Base-by-base conservation (phyloP, 2,797 vertebrate genomes). In the Cottoperca gobio region DNA sequence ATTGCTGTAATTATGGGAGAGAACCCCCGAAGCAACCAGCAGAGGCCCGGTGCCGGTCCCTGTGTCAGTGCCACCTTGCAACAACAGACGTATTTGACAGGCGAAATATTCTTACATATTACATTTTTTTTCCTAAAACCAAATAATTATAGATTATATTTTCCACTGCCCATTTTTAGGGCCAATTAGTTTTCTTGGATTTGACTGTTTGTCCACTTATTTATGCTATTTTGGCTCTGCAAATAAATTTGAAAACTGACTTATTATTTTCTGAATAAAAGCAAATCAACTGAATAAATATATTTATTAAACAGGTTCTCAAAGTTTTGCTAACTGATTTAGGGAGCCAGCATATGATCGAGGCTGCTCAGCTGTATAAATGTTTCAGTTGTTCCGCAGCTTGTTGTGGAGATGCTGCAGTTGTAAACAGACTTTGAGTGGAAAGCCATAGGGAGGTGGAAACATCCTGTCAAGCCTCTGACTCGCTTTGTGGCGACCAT, bases 1-100 rank as follows among this genome's bases (percentile, higher is more conserved):
- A 71, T 69, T 52, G 53, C 66, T 74, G 55, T 69, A 28, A 78
- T 80, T 55, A 70, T 50, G 49, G 35, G 4, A 60, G 39, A 24
- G 13, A 52, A 17, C 5, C 53, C 31, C 57, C 17, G 26, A n/a
- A 59, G 53, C 50, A 24, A 17, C 37, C 23, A 16, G 11, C 42
- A 42, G 26, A 57, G 37, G n/a, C 63, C 48, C 6, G 4, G 24
- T 2, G 1, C 28, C 17, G 12, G 39, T 55, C 14, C 2, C 39
- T 61, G 49, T 73, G 21, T 31, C 31, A 13, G 39, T 13, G 45
- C 17, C 21, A n/a, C 12, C 28, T 7, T 9, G 40, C 49, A 31
- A 31, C 35, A 24, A 14, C 11, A 24, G 19, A 31, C 6, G 73
- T 40, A 28, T 46, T 21, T 57, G 3, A 46, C 16, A 12, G 17